A percentile compares a stretch with the other conserved stretches of the same genome.
Conservation (phyloP, 2,888 invertebrate species). For the Eristalinus sepulchralis region DNA sequence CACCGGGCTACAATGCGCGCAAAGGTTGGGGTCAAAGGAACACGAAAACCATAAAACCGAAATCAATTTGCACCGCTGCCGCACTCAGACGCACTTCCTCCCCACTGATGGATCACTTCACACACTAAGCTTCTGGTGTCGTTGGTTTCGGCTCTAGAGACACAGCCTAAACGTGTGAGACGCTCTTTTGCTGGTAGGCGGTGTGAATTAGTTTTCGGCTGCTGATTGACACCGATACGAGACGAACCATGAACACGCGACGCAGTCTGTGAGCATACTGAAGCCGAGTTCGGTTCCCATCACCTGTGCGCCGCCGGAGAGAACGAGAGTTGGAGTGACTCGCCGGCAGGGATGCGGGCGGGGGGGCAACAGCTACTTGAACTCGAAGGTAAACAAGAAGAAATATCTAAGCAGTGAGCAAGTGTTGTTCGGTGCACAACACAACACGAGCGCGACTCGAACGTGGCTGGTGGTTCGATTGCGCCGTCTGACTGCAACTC, state of each 20-base stretch:
- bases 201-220: conserved; percentile 24
- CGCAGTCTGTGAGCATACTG: conserved; percentile 70
- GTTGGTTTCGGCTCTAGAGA: conserved; percentile 2
- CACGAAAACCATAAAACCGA: conserved; percentile 40
- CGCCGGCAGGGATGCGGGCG: conserved; percentile 10
- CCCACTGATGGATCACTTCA: neutral
- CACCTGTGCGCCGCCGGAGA: conserved; percentile 52
- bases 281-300: conserved; percentile 53
- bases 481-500: conserved; percentile 14
- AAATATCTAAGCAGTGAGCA: conserved; percentile 31
- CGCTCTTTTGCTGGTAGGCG: neutral
- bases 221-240: conserved; percentile 26
- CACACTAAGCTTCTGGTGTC: conserved; percentile 5
- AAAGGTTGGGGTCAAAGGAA: conserved; percentile 61
- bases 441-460: conserved; percentile 23
- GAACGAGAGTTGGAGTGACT: conserved; percentile 18
- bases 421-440: conserved; percentile 4
- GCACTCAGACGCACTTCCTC: conserved; percentile 57
- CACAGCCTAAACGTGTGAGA: conserved; percentile 6
- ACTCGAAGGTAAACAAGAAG: conserved; percentile 54
- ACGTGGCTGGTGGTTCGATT: conserved; percentile 40
- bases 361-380: conserved; percentile 30
- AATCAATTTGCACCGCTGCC: conserved; percentile 12
- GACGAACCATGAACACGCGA: conserved; percentile 62
- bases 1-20: neutral